Evolutionary conservation across 2,888 invertebrate genomes (phyloP), one percentile per base, ranked within the genome.

Genomic region (Anaspis maculata): DNA sequence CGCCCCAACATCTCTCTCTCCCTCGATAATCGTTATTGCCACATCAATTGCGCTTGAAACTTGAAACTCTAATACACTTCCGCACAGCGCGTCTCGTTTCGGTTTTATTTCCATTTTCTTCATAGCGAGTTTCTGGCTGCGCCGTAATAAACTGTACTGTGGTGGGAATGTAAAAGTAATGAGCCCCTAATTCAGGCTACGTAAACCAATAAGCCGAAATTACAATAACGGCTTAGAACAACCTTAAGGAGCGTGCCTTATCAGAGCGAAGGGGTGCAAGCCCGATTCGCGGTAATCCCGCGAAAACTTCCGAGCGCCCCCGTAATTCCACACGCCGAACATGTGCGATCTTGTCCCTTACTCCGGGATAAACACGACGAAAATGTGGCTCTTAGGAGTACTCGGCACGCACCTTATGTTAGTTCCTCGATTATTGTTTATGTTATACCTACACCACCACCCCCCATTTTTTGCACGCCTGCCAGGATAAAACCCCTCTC

Each of bases 141-240:
- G n/a, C n/a, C n/a, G n/a, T n/a, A n/a, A n/a, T n/a, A n/a, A n/a
- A n/a, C n/a, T n/a, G n/a, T n/a, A n/a, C n/a, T n/a, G n/a, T n/a
- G n/a, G n/a, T n/a, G 25, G 21, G 16, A 31, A 35, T 31, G 31
- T 10, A 31, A 36, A 31, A 36, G 15, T 31, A 15, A 32, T 32
- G 27, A 27, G 7, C 26, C 10, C 16, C 13, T 32, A 39, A 39
- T 39, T 39, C 25, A 19, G 31, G 27, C 10, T 25, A 23, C 34
- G 31, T 34, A 31, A 39, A 39, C 34, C 39, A 39, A 39, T 40
- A 37, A 37, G 36, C 32, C 15, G 22, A 31, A 36, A 22, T 37
- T 37, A 30, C 32, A 40, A 40, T 37, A 37, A 41, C 34, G 41
- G 34, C 28, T 34, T 41, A 41, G n/a, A 37, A 34, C 28, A 41